Evolutionary conservation across 2,797 vertebrate genomes (phyloP), one percentile per base, ranked within the genome.

Genomic region (Brachyalestes nurse): DNA sequence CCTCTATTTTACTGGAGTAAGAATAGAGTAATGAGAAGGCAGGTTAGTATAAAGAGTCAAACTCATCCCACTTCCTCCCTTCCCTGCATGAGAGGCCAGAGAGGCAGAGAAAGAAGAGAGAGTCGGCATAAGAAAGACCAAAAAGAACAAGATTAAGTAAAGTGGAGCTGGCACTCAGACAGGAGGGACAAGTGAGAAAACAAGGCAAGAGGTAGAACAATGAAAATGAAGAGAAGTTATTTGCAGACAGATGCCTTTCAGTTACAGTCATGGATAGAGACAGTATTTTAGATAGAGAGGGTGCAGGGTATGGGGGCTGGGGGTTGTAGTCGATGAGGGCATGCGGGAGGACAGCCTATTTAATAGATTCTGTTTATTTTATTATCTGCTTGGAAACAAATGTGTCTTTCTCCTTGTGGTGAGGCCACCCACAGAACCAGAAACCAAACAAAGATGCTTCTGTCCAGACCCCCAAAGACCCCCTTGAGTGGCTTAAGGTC

Each of bases 351-450:
- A 58, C 34, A 55, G 62, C 57, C 57, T 58, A 47, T 88, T 80
- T 79, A 71, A 81, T 55, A 78, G 62, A 58, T 90, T 91, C 90
- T 92, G 93, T 95, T 95, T 95, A 94, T 94, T 94, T 92, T 93
- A 72, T 91, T 93, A 91, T 93, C 85, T 90, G 90, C 84, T 89
- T 89, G 89, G 92, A 94, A 94, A 94, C 93, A 94, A 95, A 94
- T 90, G 93, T 90, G 90, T 91, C 93, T 85, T 85, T 94, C 91
- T 94, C 91, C 83, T 74, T 72, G 87, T 82, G 47, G 80, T 88
- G 55, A 88, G 95, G 93, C 95, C 95, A 95, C 96, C 95, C 96
- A 95, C 95, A 93, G 94, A 94, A 95, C 89, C 77, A 88, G 87
- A 84, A 87, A 86, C 89, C 88, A 91, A 92, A 96, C 96, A 97